These are phyloP conservation scores for Takifugu ocellatus DNA, from an alignment of 2,797 vertebrate species.

Conservation along the genomic window DNA sequence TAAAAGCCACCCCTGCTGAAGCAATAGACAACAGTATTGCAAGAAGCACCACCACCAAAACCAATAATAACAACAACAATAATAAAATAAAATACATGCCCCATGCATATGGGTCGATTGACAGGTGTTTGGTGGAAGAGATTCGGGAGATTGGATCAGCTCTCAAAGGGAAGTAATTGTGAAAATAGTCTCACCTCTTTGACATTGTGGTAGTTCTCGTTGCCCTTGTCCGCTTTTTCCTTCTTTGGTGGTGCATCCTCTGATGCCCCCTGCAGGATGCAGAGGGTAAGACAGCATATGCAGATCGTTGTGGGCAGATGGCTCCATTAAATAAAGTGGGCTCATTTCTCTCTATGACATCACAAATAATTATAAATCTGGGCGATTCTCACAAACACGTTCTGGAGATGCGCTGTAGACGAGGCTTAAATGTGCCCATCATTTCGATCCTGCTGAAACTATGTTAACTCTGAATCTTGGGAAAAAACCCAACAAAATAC, in stretches of 20 bases:
- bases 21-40: slow-evolving; percentile 10
- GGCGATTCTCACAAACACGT: too few species aligned
- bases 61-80: not conserved
- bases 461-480: too few species aligned
- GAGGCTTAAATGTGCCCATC: too few species aligned
- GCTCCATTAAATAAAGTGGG: slow-evolving; percentile 4
- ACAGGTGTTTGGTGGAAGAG: slow-evolving; percentile 20
- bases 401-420: too few species aligned
- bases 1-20: slow-evolving; percentile 18
- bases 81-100: too few species aligned
- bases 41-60: slow-evolving; percentile 1
- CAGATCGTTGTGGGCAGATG: slow-evolving; percentile 10
- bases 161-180: not conserved
- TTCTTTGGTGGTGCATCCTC: slow-evolving; percentile 62
- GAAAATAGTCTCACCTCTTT: slow-evolving; percentile 78
- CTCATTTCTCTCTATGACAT: not conserved
- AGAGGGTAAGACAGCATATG: slow-evolving; percentile 39
- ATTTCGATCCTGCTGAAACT: too few species aligned
- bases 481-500: too few species aligned
- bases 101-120: slow-evolving; percentile 26
- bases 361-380: not conserved
- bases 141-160: not conserved
- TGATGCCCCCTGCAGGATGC: slow-evolving; percentile 50
- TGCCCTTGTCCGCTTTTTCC: slow-evolving; percentile 83
- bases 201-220: slow-evolving; percentile 92